phyloP scores from a whole-genome alignment of 2,113 vertebrate genomes.

The Dromiciops gliroides region DNA sequence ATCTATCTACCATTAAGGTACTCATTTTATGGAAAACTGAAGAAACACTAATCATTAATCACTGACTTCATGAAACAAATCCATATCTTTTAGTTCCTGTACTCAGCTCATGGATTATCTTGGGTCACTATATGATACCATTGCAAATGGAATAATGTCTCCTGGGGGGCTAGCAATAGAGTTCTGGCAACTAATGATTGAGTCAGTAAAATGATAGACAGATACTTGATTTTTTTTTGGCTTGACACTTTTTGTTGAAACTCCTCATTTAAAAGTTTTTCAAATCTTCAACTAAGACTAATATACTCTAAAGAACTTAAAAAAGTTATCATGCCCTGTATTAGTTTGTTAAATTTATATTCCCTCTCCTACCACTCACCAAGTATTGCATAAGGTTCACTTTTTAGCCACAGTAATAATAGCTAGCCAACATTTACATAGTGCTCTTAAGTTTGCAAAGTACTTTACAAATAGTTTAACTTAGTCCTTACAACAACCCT shows the following conservation, averaged over 20 bases:
- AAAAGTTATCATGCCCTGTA: background rate
- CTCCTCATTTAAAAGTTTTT: slow-evolving; percentile 44
- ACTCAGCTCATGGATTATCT: slow-evolving; percentile 53
- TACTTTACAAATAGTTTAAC: background rate
- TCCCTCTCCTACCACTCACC: background rate
- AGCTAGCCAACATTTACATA: background rate
- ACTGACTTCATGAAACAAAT: slow-evolving; percentile 50
- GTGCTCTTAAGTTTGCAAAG: background rate
- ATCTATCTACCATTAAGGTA: background rate
- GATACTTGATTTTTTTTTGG: background rate
- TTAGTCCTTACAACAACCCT: background rate
- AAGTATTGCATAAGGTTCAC: background rate
- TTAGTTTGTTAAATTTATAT: background rate
- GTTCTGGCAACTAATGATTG: slow-evolving; percentile 8
- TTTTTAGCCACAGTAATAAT: background rate
- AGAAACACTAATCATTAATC: slow-evolving; percentile 22
- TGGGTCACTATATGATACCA: slow-evolving; percentile 61
- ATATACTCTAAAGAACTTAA: slow-evolving; percentile 20
- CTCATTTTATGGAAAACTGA: slow-evolving; percentile 8
- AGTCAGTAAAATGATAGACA: slow-evolving; percentile 49
- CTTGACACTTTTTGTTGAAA: slow-evolving; percentile 39
- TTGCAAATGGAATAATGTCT: slow-evolving; percentile 52
- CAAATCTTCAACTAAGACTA: slow-evolving; percentile 46
- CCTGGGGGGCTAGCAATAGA: slow-evolving; percentile 52
- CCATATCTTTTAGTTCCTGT: slow-evolving; percentile 48